These are phyloP conservation scores for Phrynocephalus forsythii DNA, from an alignment of 2,797 vertebrate genomes.

Conservation along the genomic window DNA sequence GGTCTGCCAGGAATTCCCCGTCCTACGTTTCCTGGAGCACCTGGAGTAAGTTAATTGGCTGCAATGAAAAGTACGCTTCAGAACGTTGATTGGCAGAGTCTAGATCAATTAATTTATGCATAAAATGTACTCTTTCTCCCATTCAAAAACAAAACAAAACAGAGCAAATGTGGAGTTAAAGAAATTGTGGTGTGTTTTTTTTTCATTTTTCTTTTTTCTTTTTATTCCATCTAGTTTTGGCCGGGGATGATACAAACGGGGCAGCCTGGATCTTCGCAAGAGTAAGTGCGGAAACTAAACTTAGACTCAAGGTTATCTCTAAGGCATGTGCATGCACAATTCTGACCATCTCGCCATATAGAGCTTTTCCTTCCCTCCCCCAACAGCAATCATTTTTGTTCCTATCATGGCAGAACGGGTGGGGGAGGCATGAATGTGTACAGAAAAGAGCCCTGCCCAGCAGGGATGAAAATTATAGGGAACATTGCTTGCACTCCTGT, in stretches of 20 bases:
- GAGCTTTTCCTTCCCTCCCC: too few relatives aligned
- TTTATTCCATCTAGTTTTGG: slow-evolving; percentile 91
- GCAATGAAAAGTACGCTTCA: slow-evolving; percentile 49
- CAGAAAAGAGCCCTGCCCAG: too few relatives aligned
- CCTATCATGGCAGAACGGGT: too few relatives aligned
- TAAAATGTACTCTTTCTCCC: slow-evolving; percentile 34
- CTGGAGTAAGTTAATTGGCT: slow-evolving; percentile 89
- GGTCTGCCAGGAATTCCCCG: slow-evolving; percentile 97
- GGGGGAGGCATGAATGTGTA: too few relatives aligned
- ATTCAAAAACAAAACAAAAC: slow-evolving; percentile 27
- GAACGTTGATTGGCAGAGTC: slow-evolving; percentile 32
- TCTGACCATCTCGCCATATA: too few relatives aligned
- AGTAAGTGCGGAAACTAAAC: slow-evolving; percentile 85
- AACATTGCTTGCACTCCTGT: neutral
- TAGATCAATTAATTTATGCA: slow-evolving; percentile 56
- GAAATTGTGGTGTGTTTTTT: slow-evolving; percentile 16
- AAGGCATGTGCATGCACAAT: too few relatives aligned
- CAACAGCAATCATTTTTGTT: too few relatives aligned
- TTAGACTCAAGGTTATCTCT: too few relatives aligned
- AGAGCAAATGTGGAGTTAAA: slow-evolving; percentile 41
- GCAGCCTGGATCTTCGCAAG: slow-evolving; percentile 98
- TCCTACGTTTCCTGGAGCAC: slow-evolving; percentile 93
- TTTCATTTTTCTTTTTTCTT: slow-evolving; percentile 62
- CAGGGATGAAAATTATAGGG: too few relatives aligned
- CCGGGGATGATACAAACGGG: slow-evolving; percentile 97